Conservation (phyloP, 2,888 invertebrate genomes). For the Atherix ibis region DNA sequence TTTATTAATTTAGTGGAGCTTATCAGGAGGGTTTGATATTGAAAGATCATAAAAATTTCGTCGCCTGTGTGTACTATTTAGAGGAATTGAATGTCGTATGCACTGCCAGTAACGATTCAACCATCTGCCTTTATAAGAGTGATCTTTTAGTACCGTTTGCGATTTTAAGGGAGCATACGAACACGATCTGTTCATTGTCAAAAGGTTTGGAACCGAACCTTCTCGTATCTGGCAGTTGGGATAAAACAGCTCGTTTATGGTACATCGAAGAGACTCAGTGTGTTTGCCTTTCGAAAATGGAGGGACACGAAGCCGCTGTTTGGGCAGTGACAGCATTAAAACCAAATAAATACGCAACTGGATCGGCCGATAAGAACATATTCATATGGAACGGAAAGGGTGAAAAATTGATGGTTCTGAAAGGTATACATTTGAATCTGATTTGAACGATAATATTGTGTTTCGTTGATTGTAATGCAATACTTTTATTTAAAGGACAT, state of each 20-base stretch:
- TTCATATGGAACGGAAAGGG: conserved; percentile 66
- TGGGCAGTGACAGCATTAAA: conserved; percentile 56
- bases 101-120: conserved; percentile 79
- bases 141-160: conserved; percentile 51
- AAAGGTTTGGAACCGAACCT: conserved; percentile 36
- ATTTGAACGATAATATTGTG: conserved; percentile 13
- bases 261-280: conserved; percentile 38
- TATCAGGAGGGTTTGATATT: conserved; percentile 51
- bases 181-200: conserved; percentile 36
- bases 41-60: conserved; percentile 72
- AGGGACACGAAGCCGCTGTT: conserved; percentile 68
- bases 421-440: conserved; percentile 34
- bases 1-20: conserved; percentile 36
- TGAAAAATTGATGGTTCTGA: conserved; percentile 44
- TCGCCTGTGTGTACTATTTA: conserved; percentile 63
- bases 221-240: conserved; percentile 84
- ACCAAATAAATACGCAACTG: conserved; percentile 48
- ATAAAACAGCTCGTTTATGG: conserved; percentile 78
- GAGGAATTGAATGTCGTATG: conserved; percentile 61
- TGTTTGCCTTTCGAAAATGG: conserved; percentile 39
- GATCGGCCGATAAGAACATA: conserved; percentile 84
- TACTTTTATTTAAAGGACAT: conserved; percentile 46
- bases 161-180: conserved; percentile 54
- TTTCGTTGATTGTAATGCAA: conserved; percentile 11
- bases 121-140: conserved; percentile 62